A percentile compares a stretch with the other conserved stretches of the same genome.
These are phyloP conservation scores for Esox niger DNA, from an alignment of 2,113 vertebrate species.

Conservation along the genomic window DNA sequence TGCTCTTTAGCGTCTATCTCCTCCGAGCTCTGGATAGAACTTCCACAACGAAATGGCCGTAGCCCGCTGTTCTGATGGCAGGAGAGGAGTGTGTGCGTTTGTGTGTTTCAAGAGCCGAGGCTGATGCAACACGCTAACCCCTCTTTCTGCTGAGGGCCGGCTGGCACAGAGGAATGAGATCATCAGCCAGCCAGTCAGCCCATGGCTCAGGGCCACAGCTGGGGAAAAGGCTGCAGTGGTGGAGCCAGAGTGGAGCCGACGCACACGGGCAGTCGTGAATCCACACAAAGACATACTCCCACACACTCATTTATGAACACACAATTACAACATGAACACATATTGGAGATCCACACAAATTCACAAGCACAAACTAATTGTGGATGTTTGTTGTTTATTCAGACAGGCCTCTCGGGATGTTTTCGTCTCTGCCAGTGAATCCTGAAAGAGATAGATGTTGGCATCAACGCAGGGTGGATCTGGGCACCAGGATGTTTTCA, in stretches of 20 bases:
- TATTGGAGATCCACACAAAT: neutral
- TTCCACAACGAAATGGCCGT: conserved; percentile 39
- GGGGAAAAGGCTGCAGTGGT: conserved; percentile 19
- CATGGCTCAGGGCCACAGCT: conserved; percentile 23
- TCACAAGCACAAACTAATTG: neutral
- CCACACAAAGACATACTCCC: neutral
- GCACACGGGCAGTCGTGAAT: conserved; percentile 4
- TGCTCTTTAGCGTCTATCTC: conserved; percentile 31
- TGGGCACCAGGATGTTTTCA: conserved; percentile 4
- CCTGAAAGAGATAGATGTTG: neutral
- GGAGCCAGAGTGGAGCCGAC: neutral
- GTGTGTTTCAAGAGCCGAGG: neutral
- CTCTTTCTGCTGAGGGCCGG: conserved; percentile 21
- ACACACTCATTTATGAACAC: neutral
- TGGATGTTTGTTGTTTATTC: neutral
- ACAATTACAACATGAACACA: neutral
- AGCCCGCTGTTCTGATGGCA: conserved; percentile 6
- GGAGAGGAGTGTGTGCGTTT: neutral
- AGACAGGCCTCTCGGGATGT: neutral
- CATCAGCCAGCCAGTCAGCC: conserved; percentile 32
- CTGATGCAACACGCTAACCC: conserved; percentile 37
- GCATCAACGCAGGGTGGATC: neutral
- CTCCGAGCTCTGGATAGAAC: conserved; percentile 33
- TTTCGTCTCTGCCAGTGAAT: neutral
- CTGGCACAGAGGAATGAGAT: conserved; percentile 36